Base-by-base conservation (phyloP, 2,888 invertebrate genomes). In the Sycophila texana region DNA sequence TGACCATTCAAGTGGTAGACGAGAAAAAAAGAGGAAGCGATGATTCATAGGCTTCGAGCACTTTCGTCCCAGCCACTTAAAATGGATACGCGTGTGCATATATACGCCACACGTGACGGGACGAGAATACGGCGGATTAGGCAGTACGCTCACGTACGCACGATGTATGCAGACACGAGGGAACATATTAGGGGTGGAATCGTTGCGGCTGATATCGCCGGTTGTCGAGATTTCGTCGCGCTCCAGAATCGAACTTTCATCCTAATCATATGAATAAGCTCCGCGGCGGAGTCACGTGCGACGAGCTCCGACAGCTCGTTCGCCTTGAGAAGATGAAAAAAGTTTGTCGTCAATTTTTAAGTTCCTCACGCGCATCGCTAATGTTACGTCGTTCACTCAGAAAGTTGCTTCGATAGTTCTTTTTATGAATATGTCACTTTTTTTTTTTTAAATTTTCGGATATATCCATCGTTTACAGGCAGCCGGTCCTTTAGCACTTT, bases 61-160 rank as follows among this genome's bases (percentile, higher is more conserved):
- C 39, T 39, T 39, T 39, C 39, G 39, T 39, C 10, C 10, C 39
- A 39, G 39, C 39, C 39, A 39, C 39, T 39, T 39, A 39, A 39
- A 39, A 39, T 39, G 39, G 39, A 39, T n/a, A 61, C 26, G 61
- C 61, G 47, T 47, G 12, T 47, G 39, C 39, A 30, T 39, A 61
- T 2, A 7, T 7, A 10, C 61, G 18, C 47, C 39, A 63, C 39
- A 47, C 47, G 30, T 63, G 47, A 63, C 63, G 47, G 47, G 63
- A 3, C 22, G 14, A 5, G 22, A 14, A 22, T 60, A 22, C 39
- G 18, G n/a, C 63, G 63, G 16, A 66, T 63, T 51, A 16, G 16
- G 55, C 51, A 74, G 68, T 73, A 74, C 39, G 68, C 68, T 74
- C 68, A 68, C 78, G 78, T 78, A 57, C 63, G 49, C 57, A 63